These are phyloP conservation scores for Onychomys arenicola DNA, from an alignment of 2,797 vertebrate species.

Conservation along the genomic window DNA sequence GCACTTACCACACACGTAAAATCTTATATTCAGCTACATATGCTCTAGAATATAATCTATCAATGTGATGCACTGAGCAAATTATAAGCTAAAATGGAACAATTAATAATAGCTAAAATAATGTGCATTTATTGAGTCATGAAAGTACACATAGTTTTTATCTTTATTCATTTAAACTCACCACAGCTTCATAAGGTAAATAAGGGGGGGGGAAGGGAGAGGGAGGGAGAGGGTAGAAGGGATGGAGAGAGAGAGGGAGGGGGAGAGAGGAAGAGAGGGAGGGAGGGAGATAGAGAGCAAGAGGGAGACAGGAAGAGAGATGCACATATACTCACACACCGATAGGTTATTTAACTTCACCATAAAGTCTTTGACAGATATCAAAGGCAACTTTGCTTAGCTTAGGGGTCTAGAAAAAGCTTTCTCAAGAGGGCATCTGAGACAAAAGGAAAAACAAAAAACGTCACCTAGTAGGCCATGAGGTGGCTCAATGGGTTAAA, in stretches of 20 bases:
- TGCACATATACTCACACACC: not conserved
- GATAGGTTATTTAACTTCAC: not conserved
- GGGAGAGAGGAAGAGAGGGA: not conserved
- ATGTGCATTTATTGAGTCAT: not conserved
- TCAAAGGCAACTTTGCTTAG: too few species aligned
- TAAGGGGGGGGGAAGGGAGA: not conserved
- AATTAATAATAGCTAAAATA: conserved; percentile 48
- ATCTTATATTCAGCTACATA: not conserved
- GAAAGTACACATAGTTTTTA: not conserved
- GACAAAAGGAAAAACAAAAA: too few species aligned
- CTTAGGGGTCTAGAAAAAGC: too few species aligned
- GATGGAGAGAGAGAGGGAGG: not conserved
- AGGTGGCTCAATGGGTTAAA: too few species aligned
- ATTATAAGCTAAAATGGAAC: conserved; percentile 40
- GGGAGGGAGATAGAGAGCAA: not conserved
- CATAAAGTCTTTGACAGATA: too few species aligned
- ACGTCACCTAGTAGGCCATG: too few species aligned
- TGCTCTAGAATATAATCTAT: conserved; percentile 15
- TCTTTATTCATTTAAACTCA: conserved; percentile 40
- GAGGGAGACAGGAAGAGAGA: not conserved
- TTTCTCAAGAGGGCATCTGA: too few species aligned
- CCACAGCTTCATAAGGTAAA: not conserved
- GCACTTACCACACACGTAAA: conserved; percentile 22
- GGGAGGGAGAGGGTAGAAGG: not conserved
- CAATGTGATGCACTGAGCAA: conserved; percentile 23